Evolutionary conservation across 1,140 invertebrate species (phyloP).

Genomic region (Drosophila subobscura): DNA sequence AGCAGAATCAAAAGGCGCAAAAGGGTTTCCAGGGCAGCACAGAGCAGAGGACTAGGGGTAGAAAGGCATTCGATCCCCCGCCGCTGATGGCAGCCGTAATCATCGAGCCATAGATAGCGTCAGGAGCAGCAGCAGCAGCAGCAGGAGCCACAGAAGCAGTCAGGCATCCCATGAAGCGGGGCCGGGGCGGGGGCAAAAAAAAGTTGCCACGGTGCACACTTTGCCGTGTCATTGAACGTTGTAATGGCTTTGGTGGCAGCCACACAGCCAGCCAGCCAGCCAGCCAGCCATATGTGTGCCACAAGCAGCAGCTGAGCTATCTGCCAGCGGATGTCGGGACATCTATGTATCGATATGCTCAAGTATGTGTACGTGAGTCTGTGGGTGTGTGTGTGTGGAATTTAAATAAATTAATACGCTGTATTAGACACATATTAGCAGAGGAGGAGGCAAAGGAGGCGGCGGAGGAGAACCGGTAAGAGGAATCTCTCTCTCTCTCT

Average conservation of each 20-base stretch:
- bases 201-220: constrained; percentile 62
- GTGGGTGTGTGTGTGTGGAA: constrained; percentile 46
- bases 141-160: constrained; percentile 28
- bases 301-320: constrained; percentile 31
- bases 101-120: constrained; percentile 69
- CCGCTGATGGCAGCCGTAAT: constrained; percentile 73
- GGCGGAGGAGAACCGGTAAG: constrained; percentile 1
- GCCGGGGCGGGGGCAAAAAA: constrained; percentile 31
- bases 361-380: constrained; percentile 4
- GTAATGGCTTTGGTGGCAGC: constrained; percentile 59
- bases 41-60: no score
- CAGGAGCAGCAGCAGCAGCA: constrained; percentile 31
- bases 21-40: constrained; percentile 17
- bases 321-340: constrained; percentile 29
- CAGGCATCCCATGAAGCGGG: constrained; percentile 41
- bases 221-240: constrained; percentile 78
- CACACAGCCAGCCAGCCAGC: neutral
- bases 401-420: constrained; percentile 80
- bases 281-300: constrained; percentile 48
- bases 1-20: constrained; percentile 50
- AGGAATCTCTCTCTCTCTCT: constrained; percentile 13
- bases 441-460: constrained; percentile 9
- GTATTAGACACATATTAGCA: constrained; percentile 79
- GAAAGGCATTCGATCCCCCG: constrained; percentile 50
- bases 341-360: constrained; percentile 1